Conservation (phyloP, 1,140 invertebrate genomes). For the Camponotus vicinus region DNA sequence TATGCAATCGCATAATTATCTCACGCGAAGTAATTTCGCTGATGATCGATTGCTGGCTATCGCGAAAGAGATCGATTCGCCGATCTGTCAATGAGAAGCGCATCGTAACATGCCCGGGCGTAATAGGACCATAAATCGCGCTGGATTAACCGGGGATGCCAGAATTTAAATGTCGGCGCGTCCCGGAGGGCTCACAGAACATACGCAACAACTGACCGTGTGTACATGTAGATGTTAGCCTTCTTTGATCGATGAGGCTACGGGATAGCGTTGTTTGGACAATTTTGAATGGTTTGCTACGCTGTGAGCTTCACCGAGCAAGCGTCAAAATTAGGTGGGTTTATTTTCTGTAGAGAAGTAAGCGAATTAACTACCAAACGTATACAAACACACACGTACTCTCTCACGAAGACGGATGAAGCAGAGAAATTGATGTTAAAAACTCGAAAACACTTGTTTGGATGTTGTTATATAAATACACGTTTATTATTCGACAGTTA, state of each 20-base stretch:
- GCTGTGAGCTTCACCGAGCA: not conserved
- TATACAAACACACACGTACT: too few relatives aligned
- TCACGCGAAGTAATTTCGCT: conserved; percentile 2
- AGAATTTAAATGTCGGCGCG: conserved; percentile 67
- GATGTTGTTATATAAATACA: not conserved
- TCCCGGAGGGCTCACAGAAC: conserved; percentile 24
- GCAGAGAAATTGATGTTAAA: not conserved
- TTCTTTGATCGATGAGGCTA: conserved; percentile 61
- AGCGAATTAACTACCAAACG: not conserved
- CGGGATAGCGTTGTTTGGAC: conserved; percentile 27
- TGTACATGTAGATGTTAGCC: conserved; percentile 47
- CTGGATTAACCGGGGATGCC: conserved; percentile 65
- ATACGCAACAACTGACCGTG: conserved; percentile 49
- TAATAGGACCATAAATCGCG: conserved; percentile 66
- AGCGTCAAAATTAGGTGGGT: conserved; percentile 18
- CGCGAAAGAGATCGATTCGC: conserved; percentile 47
- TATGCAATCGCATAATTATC: conserved; percentile 45
- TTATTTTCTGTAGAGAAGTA: not conserved
- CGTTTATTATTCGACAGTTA: not conserved
- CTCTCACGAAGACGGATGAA: not conserved
- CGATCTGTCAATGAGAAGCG: conserved; percentile 45
- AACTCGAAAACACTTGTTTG: not conserved
- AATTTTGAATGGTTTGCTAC: conserved; percentile 23
- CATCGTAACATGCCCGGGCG: conserved; percentile 30
- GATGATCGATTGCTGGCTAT: conserved; percentile 37